Conservation (phyloP, 2,888 invertebrate species). For the Camptogramma bilineatum region DNA sequence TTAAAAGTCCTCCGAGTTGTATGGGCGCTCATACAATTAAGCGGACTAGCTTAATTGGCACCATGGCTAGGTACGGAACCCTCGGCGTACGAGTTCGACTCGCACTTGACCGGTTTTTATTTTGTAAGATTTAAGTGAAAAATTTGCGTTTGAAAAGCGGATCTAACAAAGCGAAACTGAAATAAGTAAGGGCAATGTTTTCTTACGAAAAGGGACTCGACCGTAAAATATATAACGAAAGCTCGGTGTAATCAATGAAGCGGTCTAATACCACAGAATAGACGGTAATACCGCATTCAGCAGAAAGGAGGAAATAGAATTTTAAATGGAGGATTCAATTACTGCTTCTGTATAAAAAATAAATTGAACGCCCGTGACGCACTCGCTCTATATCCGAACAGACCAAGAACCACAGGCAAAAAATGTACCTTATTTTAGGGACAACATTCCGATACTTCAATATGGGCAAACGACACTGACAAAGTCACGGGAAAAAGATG, state of each 20-base stretch:
- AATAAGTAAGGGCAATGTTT: constrained; percentile 1
- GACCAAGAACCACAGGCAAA: background rate
- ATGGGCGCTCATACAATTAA: no score
- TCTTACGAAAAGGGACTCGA: background rate
- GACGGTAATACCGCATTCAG: constrained; percentile 34
- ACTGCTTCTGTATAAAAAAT: constrained; percentile 49
- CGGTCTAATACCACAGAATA: constrained; percentile 31
- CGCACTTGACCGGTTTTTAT: no score
- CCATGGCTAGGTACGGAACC: no score
- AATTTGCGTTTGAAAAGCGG: background rate
- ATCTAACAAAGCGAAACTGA: background rate
- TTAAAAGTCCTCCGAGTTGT: no score
- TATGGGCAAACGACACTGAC: no score
- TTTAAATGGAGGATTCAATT: constrained; percentile 54
- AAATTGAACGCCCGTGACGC: constrained; percentile 54
- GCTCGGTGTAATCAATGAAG: constrained; percentile 3
- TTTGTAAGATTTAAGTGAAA: no score
- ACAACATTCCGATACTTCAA: no score
- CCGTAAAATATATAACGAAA: background rate
- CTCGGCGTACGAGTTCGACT: no score
- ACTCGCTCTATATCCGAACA: constrained; percentile 32
- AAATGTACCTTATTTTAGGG: background rate
- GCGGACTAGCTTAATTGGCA: no score
- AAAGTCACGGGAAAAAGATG: no score
- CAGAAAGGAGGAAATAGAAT: constrained; percentile 48